These are phyloP conservation scores for Henricia sp. DNA, from an alignment of 53 echinoderm and acorn worm species.

Conservation along the genomic window DNA sequence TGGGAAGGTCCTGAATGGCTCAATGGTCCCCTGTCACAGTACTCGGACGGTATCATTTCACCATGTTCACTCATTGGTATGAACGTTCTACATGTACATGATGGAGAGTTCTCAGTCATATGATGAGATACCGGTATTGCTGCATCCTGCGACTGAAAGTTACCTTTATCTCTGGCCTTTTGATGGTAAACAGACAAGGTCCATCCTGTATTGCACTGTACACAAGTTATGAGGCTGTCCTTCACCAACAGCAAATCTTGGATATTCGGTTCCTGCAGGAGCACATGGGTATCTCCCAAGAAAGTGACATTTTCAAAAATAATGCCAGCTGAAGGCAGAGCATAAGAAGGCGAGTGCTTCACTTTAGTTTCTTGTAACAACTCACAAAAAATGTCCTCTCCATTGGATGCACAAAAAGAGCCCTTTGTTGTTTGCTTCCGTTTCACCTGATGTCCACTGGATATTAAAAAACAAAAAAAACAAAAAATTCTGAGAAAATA, in stretches of 20 bases:
- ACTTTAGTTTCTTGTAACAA: slow-evolving; percentile 11
- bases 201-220: slow-evolving; percentile 34
- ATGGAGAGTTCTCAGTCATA: slow-evolving; percentile 30
- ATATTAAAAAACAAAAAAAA: background rate
- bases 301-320: slow-evolving; percentile 4
- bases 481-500: too few species aligned
- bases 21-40: background rate
- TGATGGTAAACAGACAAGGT: slow-evolving; percentile 43
- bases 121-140: background rate
- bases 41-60: background rate
- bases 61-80: slow-evolving; percentile 26
- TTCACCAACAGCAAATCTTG: slow-evolving; percentile 43
- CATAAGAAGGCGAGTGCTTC: background rate
- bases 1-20: slow-evolving; percentile 17
- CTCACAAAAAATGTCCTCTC: slow-evolving; percentile 45
- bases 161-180: slow-evolving; percentile 34
- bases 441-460: slow-evolving; percentile 22
- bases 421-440: background rate
- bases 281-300: slow-evolving; percentile 22
- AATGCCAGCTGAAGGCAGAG: background rate
- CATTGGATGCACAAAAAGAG: background rate
- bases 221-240: slow-evolving; percentile 35
- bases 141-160: background rate
- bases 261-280: slow-evolving; percentile 35
- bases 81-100: slow-evolving; percentile 34